Evolutionary conservation across 2,888 invertebrate species (phyloP).

Genomic region (Acanthosoma haemorrhoidale): DNA sequence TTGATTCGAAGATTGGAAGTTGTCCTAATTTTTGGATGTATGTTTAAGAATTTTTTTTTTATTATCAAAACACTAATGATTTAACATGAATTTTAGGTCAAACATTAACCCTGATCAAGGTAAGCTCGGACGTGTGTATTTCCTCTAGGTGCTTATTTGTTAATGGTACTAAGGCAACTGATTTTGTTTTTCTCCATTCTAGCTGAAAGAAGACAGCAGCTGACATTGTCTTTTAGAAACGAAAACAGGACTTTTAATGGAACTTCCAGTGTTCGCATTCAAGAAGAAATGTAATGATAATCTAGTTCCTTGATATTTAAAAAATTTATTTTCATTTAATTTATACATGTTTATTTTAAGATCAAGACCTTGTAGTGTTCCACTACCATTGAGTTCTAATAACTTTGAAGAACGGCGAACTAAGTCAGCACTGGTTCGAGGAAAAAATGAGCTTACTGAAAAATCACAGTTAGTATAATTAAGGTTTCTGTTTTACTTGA

Average conservation of each 20-base stretch:
- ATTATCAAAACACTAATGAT: background rate
- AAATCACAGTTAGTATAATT: constrained; percentile 17
- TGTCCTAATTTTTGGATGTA: background rate
- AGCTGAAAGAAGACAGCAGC: constrained; percentile 17
- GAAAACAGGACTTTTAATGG: background rate
- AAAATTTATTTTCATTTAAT: background rate
- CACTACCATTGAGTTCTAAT: constrained; percentile 14
- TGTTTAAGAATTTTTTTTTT: background rate
- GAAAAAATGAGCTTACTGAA: background rate
- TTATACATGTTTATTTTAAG: constrained; percentile 8
- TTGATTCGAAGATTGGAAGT: background rate
- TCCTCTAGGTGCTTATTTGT: background rate
- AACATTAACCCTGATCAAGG: constrained; percentile 1
- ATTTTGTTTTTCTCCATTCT: background rate
- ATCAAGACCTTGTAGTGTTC: constrained; percentile 13
- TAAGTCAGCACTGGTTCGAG: constrained; percentile 1
- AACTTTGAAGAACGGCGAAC: background rate
- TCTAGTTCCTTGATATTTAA: constrained; percentile 27
- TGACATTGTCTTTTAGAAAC: constrained; percentile 14
- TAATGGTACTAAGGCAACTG: background rate
- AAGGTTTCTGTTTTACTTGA: background rate
- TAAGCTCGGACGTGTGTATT: background rate
- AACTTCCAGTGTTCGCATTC: constrained; percentile 4
- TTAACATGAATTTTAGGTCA: background rate
- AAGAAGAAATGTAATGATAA: background rate